Percentiles rank a stretch among this genome's conserved stretches.
These are phyloP conservation scores for Hirtodrosophila alboralis DNA, from an alignment of 2,888 invertebrate genomes.

Conservation along the genomic window DNA sequence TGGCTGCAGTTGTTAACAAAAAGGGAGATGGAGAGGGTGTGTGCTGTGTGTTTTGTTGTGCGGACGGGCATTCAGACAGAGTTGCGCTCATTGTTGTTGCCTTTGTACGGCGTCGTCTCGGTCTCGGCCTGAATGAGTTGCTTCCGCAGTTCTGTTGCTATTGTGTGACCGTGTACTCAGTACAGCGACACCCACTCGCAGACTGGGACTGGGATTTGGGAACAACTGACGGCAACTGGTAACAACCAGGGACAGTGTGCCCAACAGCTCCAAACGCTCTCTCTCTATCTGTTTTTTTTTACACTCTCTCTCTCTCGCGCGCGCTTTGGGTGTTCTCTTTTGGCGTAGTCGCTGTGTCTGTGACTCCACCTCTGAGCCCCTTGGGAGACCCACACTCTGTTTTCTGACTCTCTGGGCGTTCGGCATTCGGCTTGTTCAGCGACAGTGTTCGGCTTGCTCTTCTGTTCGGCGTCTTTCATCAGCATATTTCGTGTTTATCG, in stretches of 20 bases:
- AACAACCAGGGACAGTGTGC: too few species aligned
- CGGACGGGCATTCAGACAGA: conserved; percentile 49
- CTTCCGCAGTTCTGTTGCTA: conserved; percentile 49
- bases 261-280: conserved; percentile 16
- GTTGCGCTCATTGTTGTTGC: conserved; percentile 42
- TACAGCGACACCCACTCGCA: conserved; percentile 57
- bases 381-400: conserved; percentile 47
- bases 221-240: too few species aligned
- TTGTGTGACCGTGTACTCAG: conserved; percentile 16
- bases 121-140: conserved; percentile 52
- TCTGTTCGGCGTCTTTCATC: conserved; percentile 76
- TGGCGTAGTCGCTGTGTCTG: conserved; percentile 19
- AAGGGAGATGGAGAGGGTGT: conserved; percentile 1
- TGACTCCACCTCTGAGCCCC: conserved; percentile 59
- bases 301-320: conserved; percentile 26
- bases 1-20: conserved; percentile 31
- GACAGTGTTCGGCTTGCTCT: conserved; percentile 22
- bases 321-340: conserved; percentile 16
- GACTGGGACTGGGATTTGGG: conserved; percentile 11
- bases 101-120: conserved; percentile 19
- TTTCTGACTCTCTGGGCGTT: conserved; percentile 30
- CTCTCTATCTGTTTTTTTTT: too few species aligned
- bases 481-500: conserved; percentile 72
- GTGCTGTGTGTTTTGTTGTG: conserved; percentile 17
- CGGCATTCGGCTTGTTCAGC: conserved; percentile 6